phyloP scores from a whole-genome alignment of 2,113 vertebrate species.

The Cricetomys ansorgei region DNA sequence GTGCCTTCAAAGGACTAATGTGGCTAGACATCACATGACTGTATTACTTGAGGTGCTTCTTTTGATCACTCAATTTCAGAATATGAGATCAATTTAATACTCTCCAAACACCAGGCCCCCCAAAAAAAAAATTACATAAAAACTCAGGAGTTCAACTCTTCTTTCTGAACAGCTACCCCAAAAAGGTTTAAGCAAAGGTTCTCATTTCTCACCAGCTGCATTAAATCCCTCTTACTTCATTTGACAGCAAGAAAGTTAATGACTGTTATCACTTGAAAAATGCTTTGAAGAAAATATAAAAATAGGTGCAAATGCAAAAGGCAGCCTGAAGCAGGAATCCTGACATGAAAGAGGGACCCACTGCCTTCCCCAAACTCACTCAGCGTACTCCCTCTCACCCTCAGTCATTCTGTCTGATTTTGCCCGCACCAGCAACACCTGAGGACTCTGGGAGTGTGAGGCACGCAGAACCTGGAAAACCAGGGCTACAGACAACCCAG shows the following conservation, averaged over 20 bases:
- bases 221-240: conserved; percentile 43
- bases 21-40: neutral
- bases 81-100: conserved; percentile 43
- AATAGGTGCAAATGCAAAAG: conserved; percentile 36
- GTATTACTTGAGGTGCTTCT: conserved; percentile 17
- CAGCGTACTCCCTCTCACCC: neutral
- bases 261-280: conserved; percentile 56
- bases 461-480: neutral
- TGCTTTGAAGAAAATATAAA: conserved; percentile 62
- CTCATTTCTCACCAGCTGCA: conserved; percentile 48
- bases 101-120: neutral
- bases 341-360: conserved; percentile 27
- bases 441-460: neutral
- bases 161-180: conserved; percentile 9
- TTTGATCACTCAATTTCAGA: conserved; percentile 57
- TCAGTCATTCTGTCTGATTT: neutral
- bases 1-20: conserved; percentile 42
- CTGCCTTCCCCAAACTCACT: neutral
- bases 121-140: conserved; percentile 8
- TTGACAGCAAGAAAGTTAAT: conserved; percentile 58
- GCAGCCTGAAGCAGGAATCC: conserved; percentile 45
- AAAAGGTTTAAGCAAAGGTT: conserved; percentile 24
- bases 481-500: neutral
- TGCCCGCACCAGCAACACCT: neutral
- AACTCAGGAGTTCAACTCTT: conserved; percentile 43